phyloP scores from a whole-genome alignment of 2,888 invertebrate genomes.

The Rhingia campestris region DNA sequence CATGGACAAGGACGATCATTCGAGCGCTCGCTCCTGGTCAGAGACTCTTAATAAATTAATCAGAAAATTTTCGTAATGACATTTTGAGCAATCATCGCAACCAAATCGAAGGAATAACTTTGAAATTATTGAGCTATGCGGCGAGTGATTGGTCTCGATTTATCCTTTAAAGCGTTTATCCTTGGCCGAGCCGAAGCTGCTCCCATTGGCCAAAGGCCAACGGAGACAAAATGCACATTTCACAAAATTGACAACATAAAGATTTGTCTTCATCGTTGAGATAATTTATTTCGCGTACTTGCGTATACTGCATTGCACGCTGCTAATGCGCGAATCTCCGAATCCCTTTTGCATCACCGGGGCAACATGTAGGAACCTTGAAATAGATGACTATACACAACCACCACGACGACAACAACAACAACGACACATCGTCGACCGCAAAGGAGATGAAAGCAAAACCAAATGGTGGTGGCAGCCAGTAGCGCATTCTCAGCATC shows the following conservation, averaged over 20 bases:
- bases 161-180: slow-evolving; percentile 41
- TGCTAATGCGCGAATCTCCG: slow-evolving; percentile 60
- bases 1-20: slow-evolving; percentile 44
- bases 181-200: slow-evolving; percentile 1
- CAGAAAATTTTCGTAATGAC: slow-evolving; percentile 70
- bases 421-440: slow-evolving; percentile 55
- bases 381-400: slow-evolving; percentile 58
- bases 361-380: slow-evolving; percentile 39
- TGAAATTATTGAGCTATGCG: slow-evolving; percentile 70
- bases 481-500: slow-evolving; percentile 56
- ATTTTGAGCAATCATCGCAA: slow-evolving; percentile 71
- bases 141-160: slow-evolving; percentile 54
- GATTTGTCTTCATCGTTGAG: slow-evolving; percentile 73
- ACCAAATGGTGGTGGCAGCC: slow-evolving; percentile 42
- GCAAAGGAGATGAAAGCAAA: slow-evolving; percentile 72
- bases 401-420: slow-evolving; percentile 15
- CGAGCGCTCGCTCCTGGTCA: slow-evolving; percentile 26
- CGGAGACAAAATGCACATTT: slow-evolving; percentile 70
- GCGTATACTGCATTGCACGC: slow-evolving; percentile 40
- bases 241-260: slow-evolving; percentile 73
- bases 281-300: slow-evolving; percentile 72
- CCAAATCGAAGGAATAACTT: slow-evolving; percentile 60
- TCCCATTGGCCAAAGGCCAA: slow-evolving; percentile 7
- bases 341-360: not conserved
- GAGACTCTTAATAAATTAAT: slow-evolving; percentile 72